Conservation (phyloP, 2,888 invertebrate genomes). For the Rhamphomyia laevipes region DNA sequence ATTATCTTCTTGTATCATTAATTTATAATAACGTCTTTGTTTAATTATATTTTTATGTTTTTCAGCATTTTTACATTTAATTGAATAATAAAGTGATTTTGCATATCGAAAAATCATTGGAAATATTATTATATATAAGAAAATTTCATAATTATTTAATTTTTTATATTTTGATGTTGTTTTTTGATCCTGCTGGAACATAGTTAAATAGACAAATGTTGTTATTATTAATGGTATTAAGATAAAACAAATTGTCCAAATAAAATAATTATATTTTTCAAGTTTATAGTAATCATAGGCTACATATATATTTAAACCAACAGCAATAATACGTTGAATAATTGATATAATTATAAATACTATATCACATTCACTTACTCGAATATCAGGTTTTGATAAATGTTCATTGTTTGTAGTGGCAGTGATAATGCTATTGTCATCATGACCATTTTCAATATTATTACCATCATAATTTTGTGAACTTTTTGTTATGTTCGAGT, state of each 20-base stretch:
- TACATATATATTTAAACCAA: slow-evolving; percentile 22
- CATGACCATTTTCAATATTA: no score
- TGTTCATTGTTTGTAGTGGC: no score
- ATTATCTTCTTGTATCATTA: slow-evolving; percentile 69
- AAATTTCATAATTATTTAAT: neutral
- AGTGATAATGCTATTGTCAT: no score
- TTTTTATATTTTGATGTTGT: no score
- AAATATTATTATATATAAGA: neutral
- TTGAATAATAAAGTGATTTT: slow-evolving; percentile 21
- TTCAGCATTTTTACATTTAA: slow-evolving; percentile 23
- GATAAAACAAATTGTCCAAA: slow-evolving; percentile 26
- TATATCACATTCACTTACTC: slow-evolving; percentile 16
- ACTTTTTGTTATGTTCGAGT: no score
- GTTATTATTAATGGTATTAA: slow-evolving; percentile 25
- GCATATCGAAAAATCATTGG: slow-evolving; percentile 18
- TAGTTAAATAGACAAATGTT: slow-evolving; percentile 23
- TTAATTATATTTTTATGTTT: neutral
- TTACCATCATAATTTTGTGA: no score
- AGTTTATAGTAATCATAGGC: slow-evolving; percentile 22
- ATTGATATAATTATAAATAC: slow-evolving; percentile 23
- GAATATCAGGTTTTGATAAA: no score
- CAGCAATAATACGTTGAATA: slow-evolving; percentile 20
- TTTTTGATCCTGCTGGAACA: slow-evolving; percentile 15
- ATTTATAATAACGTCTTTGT: slow-evolving; percentile 44
- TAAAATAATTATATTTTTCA: slow-evolving; percentile 22